Evolutionary conservation across 2,888 invertebrate genomes (phyloP).

Genomic region (Drosophila anomalata): DNA sequence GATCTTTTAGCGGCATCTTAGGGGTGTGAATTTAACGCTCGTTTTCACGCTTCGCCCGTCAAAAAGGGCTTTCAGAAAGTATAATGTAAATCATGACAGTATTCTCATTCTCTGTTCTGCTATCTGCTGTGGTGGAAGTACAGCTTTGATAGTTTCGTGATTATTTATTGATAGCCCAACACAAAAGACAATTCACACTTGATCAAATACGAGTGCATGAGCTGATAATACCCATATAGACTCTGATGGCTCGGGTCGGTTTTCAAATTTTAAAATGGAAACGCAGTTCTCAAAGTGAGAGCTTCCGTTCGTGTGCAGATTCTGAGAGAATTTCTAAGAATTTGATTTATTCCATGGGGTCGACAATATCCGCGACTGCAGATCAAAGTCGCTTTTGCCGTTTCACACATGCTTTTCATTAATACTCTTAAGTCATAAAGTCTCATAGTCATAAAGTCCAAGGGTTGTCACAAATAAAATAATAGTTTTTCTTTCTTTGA

Average conservation of each 20-base stretch:
- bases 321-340: conserved; percentile 20
- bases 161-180: conserved; percentile 57
- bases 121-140: conserved; percentile 25
- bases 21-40: conserved; percentile 67
- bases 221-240: conserved; percentile 25
- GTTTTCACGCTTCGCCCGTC: conserved; percentile 19
- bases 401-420: not conserved
- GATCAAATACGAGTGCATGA: conserved; percentile 44
- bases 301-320: conserved; percentile 62
- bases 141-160: conserved; percentile 27
- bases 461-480: not conserved
- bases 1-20: conserved; percentile 53
- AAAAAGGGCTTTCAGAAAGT: conserved; percentile 14
- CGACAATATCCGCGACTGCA: conserved; percentile 7
- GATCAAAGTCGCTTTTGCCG: conserved; percentile 37
- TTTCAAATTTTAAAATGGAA: conserved; percentile 10
- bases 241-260: conserved; percentile 5
- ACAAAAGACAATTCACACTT: conserved; percentile 62
- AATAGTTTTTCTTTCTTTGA: not conserved
- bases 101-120: conserved; percentile 8
- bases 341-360: conserved; percentile 25
- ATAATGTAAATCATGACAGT: conserved; percentile 10
- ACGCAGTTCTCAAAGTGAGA: conserved; percentile 42
- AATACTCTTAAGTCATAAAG: not conserved
- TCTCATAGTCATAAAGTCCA: not conserved